Base-by-base conservation (phyloP, 2,113 vertebrate species). In the Regulus satrapa region DNA sequence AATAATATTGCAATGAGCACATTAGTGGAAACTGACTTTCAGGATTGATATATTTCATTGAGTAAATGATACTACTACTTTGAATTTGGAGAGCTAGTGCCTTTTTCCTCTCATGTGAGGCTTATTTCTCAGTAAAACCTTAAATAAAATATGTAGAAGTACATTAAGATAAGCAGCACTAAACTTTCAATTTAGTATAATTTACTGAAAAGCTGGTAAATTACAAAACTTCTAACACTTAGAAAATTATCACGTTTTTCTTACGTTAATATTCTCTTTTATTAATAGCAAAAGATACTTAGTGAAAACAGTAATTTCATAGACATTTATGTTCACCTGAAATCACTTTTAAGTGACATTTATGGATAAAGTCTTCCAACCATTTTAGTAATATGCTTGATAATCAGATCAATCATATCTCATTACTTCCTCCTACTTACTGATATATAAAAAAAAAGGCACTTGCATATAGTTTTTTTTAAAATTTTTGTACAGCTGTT, bases 31-130 rank as follows among this genome's bases (percentile, higher is more conserved):
- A 89, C 88, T 95, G 95, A 97, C 96, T 95, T 96, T 95, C 95
- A 97, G 89, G 92, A 97, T 28, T 97, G 97, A 97, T 98, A 96
- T 88, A 97, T 97, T 98, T 98, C 95, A 95, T 95, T 48, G 92
- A 96, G 87, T 94, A 97, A 76, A 95, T 96, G 12, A 95, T 94
- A 89, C 96, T 85, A 88, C 28, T 55, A 54, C 13, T 54, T 73
- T 69, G 67, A 88, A 73, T 86, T 67, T 43, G 55, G 59, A 97
- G 85, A 83, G 14, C 2, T 45, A 41, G 63, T n/a, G 64, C 86
- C 75, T 89, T 96, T 96, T 81, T 71, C 72, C 88, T 15, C 28
- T 64, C 7, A 56, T 88, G 82, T 93, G 88, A 95, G 95, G 62
- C 61, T 90, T 82, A 96, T 96, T 96, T 96, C 95, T 96, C 95